Conservation (phyloP, 1,140 invertebrate species). For the Dryas iulia region DNA sequence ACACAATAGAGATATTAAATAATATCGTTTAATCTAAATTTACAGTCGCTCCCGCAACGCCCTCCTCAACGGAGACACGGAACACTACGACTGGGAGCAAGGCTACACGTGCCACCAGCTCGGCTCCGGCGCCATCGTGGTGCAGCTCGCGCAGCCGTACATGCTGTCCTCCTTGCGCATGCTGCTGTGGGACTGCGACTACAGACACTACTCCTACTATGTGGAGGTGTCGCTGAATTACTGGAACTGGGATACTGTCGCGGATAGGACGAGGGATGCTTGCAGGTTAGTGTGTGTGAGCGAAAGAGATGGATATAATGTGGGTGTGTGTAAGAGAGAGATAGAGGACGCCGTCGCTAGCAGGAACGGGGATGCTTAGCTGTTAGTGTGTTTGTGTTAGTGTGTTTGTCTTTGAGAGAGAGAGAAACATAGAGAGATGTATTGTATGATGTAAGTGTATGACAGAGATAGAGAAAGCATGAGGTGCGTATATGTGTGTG, state of each 20-base stretch:
- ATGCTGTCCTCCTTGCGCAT: slow-evolving; percentile 94
- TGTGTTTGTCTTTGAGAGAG: not conserved
- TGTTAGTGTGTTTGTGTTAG: too few species aligned
- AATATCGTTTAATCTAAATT: not conserved
- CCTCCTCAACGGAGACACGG: slow-evolving; percentile 96
- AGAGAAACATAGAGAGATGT: too few species aligned
- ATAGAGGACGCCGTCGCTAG: too few species aligned
- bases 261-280: slow-evolving; percentile 87
- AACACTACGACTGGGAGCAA: slow-evolving; percentile 98
- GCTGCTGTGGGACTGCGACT: slow-evolving; percentile 98
- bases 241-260: slow-evolving; percentile 93
- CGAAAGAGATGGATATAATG: too few species aligned
- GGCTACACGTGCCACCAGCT: slow-evolving; percentile 99
- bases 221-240: slow-evolving; percentile 97
- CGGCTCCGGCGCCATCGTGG: slow-evolving; percentile 95
- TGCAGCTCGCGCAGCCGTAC: slow-evolving; percentile 98
- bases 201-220: slow-evolving; percentile 97
- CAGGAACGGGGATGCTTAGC: too few species aligned
- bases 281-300: slow-evolving; percentile 78
- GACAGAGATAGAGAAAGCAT: too few species aligned
- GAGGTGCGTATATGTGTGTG: too few species aligned
- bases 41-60: slow-evolving; percentile 94
- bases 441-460: too few species aligned
- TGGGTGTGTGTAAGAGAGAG: not conserved
- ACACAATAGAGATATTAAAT: not conserved